Evolutionary conservation across 2,888 invertebrate genomes (phyloP).

Genomic region (Magallana nippona): DNA sequence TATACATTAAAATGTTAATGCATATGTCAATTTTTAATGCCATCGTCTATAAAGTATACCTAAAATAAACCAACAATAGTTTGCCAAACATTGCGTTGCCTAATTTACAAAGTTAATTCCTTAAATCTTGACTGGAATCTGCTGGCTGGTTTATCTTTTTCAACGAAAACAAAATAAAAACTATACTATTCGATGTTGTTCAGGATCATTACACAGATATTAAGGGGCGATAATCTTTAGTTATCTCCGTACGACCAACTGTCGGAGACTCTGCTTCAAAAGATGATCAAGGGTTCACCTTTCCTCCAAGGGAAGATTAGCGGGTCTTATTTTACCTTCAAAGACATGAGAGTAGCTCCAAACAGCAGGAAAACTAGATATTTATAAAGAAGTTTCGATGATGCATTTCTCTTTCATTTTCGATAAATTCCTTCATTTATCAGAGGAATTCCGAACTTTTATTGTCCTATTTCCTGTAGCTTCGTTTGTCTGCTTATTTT

Average conservation of each 20-base stretch:
- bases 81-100: slow-evolving; percentile 26
- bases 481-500: too few species aligned
- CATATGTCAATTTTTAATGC: too few species aligned
- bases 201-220: slow-evolving; percentile 19
- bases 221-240: background rate
- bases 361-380: background rate
- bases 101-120: slow-evolving; percentile 19
- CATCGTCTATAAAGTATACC: too few species aligned
- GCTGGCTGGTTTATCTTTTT: background rate
- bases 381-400: background rate
- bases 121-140: background rate
- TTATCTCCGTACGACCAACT: background rate
- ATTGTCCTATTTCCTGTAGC: background rate
- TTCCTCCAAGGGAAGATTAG: background rate
- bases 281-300: background rate
- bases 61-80: too few species aligned
- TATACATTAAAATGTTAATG: too few species aligned
- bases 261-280: background rate
- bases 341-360: slow-evolving; percentile 18
- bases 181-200: background rate
- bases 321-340: slow-evolving; percentile 18
- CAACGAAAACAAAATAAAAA: background rate
- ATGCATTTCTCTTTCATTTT: slow-evolving; percentile 8
- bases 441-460: background rate
- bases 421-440: background rate